A percentile compares a stretch with the other conserved stretches of the same genome.
Conservation (phyloP, 2,113 vertebrate genomes). For the Empidonax alnorum region DNA sequence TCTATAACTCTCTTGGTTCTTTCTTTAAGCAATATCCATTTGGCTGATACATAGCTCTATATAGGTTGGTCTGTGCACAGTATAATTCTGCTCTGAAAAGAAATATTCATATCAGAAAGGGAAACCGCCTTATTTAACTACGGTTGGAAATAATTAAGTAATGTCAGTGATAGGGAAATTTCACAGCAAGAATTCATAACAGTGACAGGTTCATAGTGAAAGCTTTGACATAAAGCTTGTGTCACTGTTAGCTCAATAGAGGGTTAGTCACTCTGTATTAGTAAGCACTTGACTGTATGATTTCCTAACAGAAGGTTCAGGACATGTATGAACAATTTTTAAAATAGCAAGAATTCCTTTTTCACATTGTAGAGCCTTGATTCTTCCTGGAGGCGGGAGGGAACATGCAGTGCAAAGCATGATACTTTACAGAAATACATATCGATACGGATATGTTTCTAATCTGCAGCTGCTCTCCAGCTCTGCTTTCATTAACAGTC, state of each 20-base stretch:
- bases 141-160: neutral
- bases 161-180: neutral
- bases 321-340: slow-evolving; percentile 52
- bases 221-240: slow-evolving; percentile 36
- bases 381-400: neutral
- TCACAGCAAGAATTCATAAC: neutral
- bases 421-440: neutral
- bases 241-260: slow-evolving; percentile 18
- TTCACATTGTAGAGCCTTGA: neutral
- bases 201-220: slow-evolving; percentile 4
- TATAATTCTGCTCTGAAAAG: neutral
- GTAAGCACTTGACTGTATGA: slow-evolving; percentile 1
- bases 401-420: slow-evolving; percentile 4
- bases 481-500: neutral
- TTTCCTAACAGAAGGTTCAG: slow-evolving; percentile 47
- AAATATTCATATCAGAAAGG: neutral
- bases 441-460: neutral
- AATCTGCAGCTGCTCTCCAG: neutral
- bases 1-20: neutral
- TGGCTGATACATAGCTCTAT: neutral
- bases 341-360: slow-evolving; percentile 42
- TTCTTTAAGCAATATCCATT: neutral
- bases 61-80: neutral
- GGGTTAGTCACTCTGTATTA: slow-evolving; percentile 48
- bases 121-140: neutral